A percentile compares a stretch with the other conserved stretches of the same genome.
Evolutionary conservation across 2,797 vertebrate genomes (phyloP).

Genomic region (Cyclopterus lumpus): DNA sequence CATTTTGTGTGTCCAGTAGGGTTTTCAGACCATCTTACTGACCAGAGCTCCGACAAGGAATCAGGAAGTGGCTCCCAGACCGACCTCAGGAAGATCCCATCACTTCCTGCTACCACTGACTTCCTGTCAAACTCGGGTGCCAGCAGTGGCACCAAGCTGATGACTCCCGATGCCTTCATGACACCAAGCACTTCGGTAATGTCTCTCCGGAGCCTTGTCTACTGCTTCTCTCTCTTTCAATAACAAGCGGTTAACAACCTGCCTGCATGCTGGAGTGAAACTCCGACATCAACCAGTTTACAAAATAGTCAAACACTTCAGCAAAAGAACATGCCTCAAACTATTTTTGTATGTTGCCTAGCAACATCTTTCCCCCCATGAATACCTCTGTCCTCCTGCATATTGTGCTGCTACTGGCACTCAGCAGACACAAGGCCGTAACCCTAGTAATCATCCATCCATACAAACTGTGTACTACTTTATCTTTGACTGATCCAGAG

Average conservation of each 20-base stretch:
- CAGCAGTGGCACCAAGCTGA: constrained; percentile 87
- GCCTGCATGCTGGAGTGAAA: background rate
- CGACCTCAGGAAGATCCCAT: constrained; percentile 89
- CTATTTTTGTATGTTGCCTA: constrained; percentile 11
- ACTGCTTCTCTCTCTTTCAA: background rate
- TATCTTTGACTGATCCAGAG: background rate
- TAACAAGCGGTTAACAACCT: background rate
- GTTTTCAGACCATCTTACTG: constrained; percentile 89
- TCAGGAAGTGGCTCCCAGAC: constrained; percentile 89
- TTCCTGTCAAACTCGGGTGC: constrained; percentile 85
- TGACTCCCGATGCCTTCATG: constrained; percentile 99
- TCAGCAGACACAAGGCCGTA: background rate
- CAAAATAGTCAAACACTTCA: background rate
- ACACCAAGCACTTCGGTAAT: constrained; percentile 91
- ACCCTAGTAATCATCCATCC: constrained; percentile 8
- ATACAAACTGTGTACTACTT: background rate
- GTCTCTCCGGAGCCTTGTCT: background rate
- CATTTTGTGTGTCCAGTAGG: constrained; percentile 64
- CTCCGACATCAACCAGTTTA: background rate
- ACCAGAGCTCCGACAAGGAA: constrained; percentile 89
- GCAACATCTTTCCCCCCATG: constrained; percentile 1
- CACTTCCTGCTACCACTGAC: constrained; percentile 90
- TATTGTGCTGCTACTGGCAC: background rate
- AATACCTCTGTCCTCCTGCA: constrained; percentile 16
- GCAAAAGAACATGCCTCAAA: background rate